These are phyloP conservation scores for Heliopora coerulea DNA, from an alignment of 92 coral and sea anemone species.

Conservation along the genomic window DNA sequence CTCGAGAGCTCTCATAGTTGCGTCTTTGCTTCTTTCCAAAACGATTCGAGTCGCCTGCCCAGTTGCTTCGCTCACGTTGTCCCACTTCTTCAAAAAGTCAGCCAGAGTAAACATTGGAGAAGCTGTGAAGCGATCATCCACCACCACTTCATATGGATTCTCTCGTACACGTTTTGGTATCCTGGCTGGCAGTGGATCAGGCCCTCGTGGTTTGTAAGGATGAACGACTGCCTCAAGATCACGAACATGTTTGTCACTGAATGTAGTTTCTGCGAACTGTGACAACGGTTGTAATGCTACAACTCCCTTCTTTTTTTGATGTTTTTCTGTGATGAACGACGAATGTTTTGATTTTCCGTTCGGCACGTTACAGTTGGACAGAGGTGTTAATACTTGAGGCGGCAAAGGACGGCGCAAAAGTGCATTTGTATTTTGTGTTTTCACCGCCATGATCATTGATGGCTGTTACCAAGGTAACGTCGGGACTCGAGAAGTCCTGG, in stretches of 20 bases:
- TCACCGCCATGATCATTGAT: slow-evolving; percentile 83
- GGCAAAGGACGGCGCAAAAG: slow-evolving; percentile 97
- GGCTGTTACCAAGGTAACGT: slow-evolving; percentile 18
- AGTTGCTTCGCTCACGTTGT: background rate
- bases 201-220: slow-evolving; percentile 53
- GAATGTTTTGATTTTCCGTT: slow-evolving; percentile 41
- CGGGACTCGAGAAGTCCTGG: background rate
- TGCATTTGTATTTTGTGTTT: slow-evolving; percentile 60
- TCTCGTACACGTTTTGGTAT: slow-evolving; percentile 79
- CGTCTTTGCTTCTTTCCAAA: slow-evolving; percentile 5
- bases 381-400: slow-evolving; percentile 65
- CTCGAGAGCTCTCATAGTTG: background rate
- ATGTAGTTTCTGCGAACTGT: background rate
- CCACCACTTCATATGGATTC: slow-evolving; percentile 58
- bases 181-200: slow-evolving; percentile 82
- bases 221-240: background rate
- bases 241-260: background rate
- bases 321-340: slow-evolving; percentile 1
- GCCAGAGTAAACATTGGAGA: slow-evolving; percentile 82
- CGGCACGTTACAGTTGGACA: slow-evolving; percentile 23
- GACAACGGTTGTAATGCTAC: slow-evolving; percentile 17
- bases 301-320: slow-evolving; percentile 35
- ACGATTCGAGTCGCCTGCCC: slow-evolving; percentile 1
- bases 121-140: slow-evolving; percentile 64
- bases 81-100: slow-evolving; percentile 57